Percentiles rank a stretch among this genome's conserved stretches.
Evolutionary conservation across 1,140 invertebrate genomes (phyloP).

Genomic region (Aleiodes sp.): DNA sequence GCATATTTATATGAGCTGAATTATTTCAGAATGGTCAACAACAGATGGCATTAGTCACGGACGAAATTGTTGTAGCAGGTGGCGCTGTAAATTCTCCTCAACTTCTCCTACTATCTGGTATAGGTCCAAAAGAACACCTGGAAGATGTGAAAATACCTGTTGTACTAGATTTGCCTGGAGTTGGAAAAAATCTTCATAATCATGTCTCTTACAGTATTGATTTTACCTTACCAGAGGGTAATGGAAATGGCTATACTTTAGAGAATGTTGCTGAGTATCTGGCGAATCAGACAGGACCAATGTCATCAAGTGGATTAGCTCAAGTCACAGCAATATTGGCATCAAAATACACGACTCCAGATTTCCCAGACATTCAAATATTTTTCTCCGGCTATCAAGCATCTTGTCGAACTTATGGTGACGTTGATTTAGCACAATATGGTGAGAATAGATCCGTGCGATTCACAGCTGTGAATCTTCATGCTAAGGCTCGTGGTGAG

Average conservation of each 20-base stretch:
- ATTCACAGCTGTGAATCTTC: slow-evolving; percentile 73
- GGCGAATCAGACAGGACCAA: slow-evolving; percentile 73
- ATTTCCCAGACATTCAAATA: slow-evolving; percentile 62
- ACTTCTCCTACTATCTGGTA: slow-evolving; percentile 78
- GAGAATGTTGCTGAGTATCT: slow-evolving; percentile 43
- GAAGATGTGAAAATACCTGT: slow-evolving; percentile 73
- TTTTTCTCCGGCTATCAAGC: slow-evolving; percentile 64
- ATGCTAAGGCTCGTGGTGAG: slow-evolving; percentile 81
- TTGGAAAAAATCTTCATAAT: slow-evolving; percentile 78
- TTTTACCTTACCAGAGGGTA: slow-evolving; percentile 33
- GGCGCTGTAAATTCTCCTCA: slow-evolving; percentile 77
- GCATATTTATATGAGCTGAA: no score
- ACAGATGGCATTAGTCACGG: slow-evolving; percentile 62
- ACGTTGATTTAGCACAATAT: slow-evolving; percentile 36
- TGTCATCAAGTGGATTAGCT: slow-evolving; percentile 77
- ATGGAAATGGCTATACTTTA: slow-evolving; percentile 31
- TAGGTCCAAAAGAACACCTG: slow-evolving; percentile 77
- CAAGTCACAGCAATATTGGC: slow-evolving; percentile 71
- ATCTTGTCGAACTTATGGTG: slow-evolving; percentile 55
- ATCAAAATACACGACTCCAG: slow-evolving; percentile 66
- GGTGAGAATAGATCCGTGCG: slow-evolving; percentile 46
- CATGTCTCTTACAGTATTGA: slow-evolving; percentile 67
- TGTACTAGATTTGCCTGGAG: slow-evolving; percentile 71
- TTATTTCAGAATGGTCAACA: slow-evolving; percentile 64
- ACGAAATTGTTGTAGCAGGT: slow-evolving; percentile 76